Conservation (phyloP, 2,113 vertebrate species). For the Actenoides hombroni region DNA sequence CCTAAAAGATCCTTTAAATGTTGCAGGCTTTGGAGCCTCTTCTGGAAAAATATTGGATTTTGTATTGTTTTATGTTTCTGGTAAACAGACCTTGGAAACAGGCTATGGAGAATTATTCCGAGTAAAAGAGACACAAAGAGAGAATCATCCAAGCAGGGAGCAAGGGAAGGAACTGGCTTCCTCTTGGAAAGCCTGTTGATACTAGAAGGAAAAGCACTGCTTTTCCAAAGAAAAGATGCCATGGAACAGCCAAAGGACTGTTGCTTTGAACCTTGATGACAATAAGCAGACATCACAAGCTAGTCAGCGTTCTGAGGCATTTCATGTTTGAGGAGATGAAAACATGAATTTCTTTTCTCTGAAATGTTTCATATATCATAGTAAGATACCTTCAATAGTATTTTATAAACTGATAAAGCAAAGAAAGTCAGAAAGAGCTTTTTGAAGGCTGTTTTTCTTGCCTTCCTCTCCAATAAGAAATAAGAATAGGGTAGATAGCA, state of each 20-base stretch:
- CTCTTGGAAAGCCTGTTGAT: neutral
- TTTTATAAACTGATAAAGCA: neutral
- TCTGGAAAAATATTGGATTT: neutral
- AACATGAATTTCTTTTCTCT: neutral
- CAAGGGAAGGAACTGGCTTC: neutral
- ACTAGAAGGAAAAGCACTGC: neutral
- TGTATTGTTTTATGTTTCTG: neutral
- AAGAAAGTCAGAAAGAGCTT: neutral
- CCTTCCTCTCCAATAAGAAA: neutral
- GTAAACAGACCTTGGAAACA: neutral
- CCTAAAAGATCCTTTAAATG: neutral
- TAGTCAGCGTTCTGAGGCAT: neutral
- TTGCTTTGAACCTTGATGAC: neutral
- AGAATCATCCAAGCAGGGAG: neutral
- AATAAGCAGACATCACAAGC: neutral
- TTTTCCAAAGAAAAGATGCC: neutral
- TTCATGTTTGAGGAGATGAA: neutral
- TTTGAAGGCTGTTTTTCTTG: neutral
- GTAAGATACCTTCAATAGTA: neutral
- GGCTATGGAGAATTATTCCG: neutral
- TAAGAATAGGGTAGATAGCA: neutral
- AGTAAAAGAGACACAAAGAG: neutral
- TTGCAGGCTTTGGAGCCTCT: neutral
- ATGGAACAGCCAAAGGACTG: neutral
- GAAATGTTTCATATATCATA: neutral